A percentile compares a stretch with the other conserved stretches of the same genome.
Evolutionary conservation across 2,888 invertebrate species (phyloP).

Genomic region (Mystacides longicornis): DNA sequence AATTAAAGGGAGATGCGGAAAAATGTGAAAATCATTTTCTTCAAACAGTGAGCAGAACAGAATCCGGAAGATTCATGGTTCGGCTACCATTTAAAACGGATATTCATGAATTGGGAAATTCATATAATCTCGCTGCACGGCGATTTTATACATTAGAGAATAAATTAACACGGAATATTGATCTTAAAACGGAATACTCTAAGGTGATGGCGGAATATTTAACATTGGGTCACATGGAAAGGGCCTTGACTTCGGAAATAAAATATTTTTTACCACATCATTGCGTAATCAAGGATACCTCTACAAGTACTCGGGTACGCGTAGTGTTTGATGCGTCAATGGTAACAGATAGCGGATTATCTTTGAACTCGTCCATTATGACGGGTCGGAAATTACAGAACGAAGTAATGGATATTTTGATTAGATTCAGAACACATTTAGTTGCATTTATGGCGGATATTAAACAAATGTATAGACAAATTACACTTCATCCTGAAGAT

Average conservation of each 20-base stretch:
- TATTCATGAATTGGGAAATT: neutral
- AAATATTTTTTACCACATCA: slow-evolving; percentile 1
- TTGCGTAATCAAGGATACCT: neutral
- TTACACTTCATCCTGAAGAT: slow-evolving; percentile 1
- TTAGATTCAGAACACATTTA: neutral
- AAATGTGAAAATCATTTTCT: neutral
- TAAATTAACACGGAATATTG: neutral
- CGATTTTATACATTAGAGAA: neutral
- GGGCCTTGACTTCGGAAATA: neutral
- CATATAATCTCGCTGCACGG: neutral
- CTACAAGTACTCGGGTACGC: neutral
- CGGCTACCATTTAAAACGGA: neutral
- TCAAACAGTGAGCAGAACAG: neutral
- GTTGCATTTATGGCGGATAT: neutral
- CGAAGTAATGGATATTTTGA: neutral
- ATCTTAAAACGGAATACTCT: neutral
- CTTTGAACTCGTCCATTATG: neutral
- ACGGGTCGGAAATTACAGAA: neutral
- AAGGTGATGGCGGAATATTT: neutral
- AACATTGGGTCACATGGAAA: neutral
- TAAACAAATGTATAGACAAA: neutral
- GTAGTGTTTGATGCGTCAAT: neutral
- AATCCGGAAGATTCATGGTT: neutral
- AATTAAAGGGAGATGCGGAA: neutral
- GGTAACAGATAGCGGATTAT: neutral